Conservation (phyloP, 2,797 vertebrate species). For the Sebastes cheni region DNA sequence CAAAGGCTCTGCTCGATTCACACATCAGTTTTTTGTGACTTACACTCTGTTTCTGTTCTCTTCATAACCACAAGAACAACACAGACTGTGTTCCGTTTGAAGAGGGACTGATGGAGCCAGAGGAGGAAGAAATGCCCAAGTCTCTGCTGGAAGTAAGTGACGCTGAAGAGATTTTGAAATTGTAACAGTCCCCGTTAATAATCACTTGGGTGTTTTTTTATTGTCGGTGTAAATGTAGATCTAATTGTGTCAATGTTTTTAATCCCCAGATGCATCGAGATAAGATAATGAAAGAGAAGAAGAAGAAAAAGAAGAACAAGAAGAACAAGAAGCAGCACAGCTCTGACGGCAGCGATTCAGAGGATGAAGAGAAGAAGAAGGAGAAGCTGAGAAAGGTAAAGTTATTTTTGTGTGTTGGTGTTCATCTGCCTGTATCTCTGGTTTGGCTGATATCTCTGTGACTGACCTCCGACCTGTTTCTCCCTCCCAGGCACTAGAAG, state of each 20-base stretch:
- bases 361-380: constrained; percentile 92
- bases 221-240: neutral
- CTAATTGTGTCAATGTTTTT: neutral
- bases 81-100: constrained; percentile 79
- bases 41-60: neutral
- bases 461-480: neutral
- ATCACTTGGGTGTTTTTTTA: neutral
- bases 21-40: neutral
- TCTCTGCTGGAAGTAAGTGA: constrained; percentile 89
- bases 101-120: constrained; percentile 77
- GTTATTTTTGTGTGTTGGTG: neutral
- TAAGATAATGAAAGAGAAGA: constrained; percentile 90
- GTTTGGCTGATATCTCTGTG: neutral
- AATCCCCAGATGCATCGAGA: constrained; percentile 90
- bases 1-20: neutral
- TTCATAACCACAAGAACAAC: constrained; percentile 61
- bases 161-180: neutral
- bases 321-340: constrained; percentile 89
- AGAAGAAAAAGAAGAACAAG: constrained; percentile 95
- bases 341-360: constrained; percentile 92
- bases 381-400: constrained; percentile 95
- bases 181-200: neutral
- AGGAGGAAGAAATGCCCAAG: constrained; percentile 83
- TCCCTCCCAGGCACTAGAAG: constrained; percentile 88
- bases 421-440: neutral